A percentile compares a stretch with the other conserved stretches of the same genome.
Conservation (phyloP, 2,888 invertebrate species). For the Alloscopus bannaensis region DNA sequence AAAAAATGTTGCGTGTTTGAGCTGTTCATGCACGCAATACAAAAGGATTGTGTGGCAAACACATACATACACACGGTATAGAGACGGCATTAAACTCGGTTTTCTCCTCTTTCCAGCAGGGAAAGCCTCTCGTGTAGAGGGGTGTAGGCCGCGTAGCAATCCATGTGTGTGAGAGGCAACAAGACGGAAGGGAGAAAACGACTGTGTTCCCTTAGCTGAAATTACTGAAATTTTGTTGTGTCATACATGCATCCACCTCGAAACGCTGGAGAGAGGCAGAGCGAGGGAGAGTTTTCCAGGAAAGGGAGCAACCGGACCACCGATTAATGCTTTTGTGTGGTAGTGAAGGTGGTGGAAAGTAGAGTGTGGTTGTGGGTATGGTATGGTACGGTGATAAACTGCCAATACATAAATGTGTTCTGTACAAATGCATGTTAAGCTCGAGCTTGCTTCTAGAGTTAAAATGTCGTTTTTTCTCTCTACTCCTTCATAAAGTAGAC, state of each 20-base stretch:
- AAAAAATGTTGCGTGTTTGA: conserved; percentile 56
- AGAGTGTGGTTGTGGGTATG: background rate
- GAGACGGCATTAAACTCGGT: conserved; percentile 8
- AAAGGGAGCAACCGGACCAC: conserved; percentile 17
- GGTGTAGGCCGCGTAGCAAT: conserved; percentile 27
- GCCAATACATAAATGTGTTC: no score
- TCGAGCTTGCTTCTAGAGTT: background rate
- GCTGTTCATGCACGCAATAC: conserved; percentile 45
- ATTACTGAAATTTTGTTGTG: conserved; percentile 28
- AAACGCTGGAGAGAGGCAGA: no score
- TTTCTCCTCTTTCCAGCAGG: conserved; percentile 25
- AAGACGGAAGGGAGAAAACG: conserved; percentile 47
- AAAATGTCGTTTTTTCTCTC: conserved; percentile 1
- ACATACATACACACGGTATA: background rate
- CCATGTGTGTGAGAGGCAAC: conserved; percentile 7
- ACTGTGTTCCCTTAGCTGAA: conserved; percentile 23
- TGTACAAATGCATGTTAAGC: no score
- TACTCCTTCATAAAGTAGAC: background rate
- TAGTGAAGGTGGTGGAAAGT: conserved; percentile 10
- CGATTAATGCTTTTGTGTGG: conserved; percentile 10
- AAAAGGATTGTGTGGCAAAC: conserved; percentile 43
- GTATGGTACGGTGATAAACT: background rate
- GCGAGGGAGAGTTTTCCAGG: no score
- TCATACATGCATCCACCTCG: background rate
- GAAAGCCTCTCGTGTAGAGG: no score